Evolutionary conservation across 2,888 invertebrate species (phyloP).

Genomic region (Polyploca ridens): DNA sequence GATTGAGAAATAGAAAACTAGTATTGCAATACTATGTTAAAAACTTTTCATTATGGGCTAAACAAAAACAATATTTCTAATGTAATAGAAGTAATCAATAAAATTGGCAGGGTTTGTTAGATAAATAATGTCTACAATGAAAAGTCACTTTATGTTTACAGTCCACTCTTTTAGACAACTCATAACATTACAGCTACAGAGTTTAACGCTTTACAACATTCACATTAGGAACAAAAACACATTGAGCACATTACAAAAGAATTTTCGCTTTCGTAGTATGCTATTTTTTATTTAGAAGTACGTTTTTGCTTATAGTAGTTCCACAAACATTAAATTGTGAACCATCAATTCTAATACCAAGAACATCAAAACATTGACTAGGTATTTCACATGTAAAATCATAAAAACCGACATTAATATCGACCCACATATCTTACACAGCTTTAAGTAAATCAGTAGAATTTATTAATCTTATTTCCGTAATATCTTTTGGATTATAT

Average conservation of each 20-base stretch:
- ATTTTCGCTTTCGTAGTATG: conserved; percentile 57
- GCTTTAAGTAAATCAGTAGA: conserved; percentile 34
- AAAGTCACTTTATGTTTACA: conserved; percentile 57
- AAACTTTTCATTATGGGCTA: conserved; percentile 75
- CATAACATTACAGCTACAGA: conserved; percentile 35
- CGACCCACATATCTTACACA: conserved; percentile 35
- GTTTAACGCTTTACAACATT: conserved; percentile 42
- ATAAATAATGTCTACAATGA: conserved; percentile 64
- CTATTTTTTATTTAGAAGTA: conserved; percentile 17
- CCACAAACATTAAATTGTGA: conserved; percentile 27
- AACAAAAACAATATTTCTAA: conserved; percentile 43
- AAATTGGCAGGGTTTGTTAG: conserved; percentile 61
- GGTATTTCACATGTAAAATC: conserved; percentile 40
- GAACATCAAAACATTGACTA: conserved; percentile 38
- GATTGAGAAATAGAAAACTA: conserved; percentile 41
- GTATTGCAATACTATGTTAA: conserved; percentile 36
- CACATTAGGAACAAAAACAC: conserved; percentile 47
- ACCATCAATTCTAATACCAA: conserved; percentile 35
- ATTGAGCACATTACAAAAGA: conserved; percentile 55
- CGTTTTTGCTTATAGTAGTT: conserved; percentile 37
- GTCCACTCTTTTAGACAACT: conserved; percentile 56
- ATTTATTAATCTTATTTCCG: conserved; percentile 20
- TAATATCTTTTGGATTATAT: not conserved
- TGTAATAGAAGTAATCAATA: conserved; percentile 26
- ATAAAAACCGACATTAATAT: conserved; percentile 35